Evolutionary conservation across 2,888 invertebrate species (phyloP), one percentile per base, ranked within the genome.

Genomic region (Eristalis pertinax): DNA sequence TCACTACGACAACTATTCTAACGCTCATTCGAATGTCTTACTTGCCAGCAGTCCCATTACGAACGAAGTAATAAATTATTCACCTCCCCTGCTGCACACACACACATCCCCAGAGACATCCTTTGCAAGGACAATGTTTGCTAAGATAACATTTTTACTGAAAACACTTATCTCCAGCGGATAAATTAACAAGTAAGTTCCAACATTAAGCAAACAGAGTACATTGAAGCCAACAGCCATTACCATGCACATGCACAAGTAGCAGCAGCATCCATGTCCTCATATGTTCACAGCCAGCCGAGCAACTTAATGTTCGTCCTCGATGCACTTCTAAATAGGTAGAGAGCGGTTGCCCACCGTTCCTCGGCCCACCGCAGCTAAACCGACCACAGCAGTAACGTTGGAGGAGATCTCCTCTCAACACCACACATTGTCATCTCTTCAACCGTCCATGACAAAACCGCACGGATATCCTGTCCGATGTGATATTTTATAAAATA

Each of bases 401-500:
- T 63, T 26, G 19, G 50, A 62, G 41, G 26, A 50, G 64, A 41
- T 50, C 22, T 69, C 35, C 68, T 41, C 22, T 24, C 60, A 63
- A 24, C 68, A 43, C 63, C 24, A 13, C 63, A 62, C 68, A 74
- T 68, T 68, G 80, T 74, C 67, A 74, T 80, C 38, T 19, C 15
- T 26, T 13, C 50, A 58, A 19, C 19, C 63, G 13, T 38, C 22
- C 56, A 67, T 22, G 4, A 11, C 73, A 10, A 63, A 63, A 67
- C 81, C 74, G 11, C 68, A 60, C 60, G 60, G 60, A 38, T 19
- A 56, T 73, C 67, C 50, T 58, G 73, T 74, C 74, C 63, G 69
- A 63, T 38, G 38, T 41, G 70, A 63, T 32, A 38, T 74, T 68
- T 41, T 38, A 64, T 29, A 75, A 81, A 81, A 81, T 81, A 81